Evolutionary conservation across 1,140 invertebrate species (phyloP).

Genomic region (Chironomus striatipennis): DNA sequence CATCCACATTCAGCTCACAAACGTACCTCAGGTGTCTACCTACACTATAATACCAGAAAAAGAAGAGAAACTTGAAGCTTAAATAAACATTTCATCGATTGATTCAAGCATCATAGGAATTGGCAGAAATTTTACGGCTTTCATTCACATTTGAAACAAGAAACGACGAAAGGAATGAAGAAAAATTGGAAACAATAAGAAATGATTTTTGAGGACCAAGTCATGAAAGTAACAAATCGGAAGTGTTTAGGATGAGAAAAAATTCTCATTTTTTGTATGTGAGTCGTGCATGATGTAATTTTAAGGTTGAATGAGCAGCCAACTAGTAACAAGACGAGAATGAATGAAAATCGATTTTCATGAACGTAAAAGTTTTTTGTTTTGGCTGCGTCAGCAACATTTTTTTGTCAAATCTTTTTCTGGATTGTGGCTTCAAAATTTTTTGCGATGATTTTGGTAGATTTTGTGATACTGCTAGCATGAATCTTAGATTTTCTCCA

Average conservation of each 20-base stretch:
- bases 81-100: not conserved
- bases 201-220: not conserved
- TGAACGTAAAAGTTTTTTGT: not conserved
- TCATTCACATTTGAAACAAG: too few relatives aligned
- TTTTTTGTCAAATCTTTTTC: not conserved
- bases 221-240: not conserved
- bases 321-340: too few relatives aligned
- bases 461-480: too few relatives aligned
- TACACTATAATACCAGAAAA: too few relatives aligned
- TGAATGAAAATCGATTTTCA: not conserved
- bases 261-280: not conserved
- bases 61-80: not conserved
- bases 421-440: not conserved
- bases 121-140: not conserved
- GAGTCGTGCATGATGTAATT: not conserved
- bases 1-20: too few relatives aligned
- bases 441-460: not conserved
- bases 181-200: not conserved
- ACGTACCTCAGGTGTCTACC: too few relatives aligned
- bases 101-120: too few relatives aligned
- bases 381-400: not conserved
- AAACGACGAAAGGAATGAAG: too few relatives aligned
- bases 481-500: too few relatives aligned
- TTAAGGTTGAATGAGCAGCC: not conserved
- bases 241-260: not conserved